Percentiles rank a stretch among this genome's conserved stretches.
Evolutionary conservation across 2,113 vertebrate species (phyloP).

Genomic region (Sapajus apella): DNA sequence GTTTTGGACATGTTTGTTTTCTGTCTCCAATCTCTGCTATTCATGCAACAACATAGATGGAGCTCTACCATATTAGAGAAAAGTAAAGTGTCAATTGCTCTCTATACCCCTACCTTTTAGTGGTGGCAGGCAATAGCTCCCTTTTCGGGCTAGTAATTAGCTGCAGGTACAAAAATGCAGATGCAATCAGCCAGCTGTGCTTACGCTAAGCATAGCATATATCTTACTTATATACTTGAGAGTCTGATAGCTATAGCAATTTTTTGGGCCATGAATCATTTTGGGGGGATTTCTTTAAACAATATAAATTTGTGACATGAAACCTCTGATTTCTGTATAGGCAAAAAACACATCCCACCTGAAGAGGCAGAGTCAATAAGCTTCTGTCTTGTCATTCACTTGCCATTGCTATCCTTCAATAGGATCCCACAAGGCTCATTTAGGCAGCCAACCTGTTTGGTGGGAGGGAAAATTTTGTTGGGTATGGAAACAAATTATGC

Average conservation of each 20-base stretch:
- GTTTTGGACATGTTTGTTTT: slow-evolving; percentile 31
- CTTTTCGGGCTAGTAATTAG: not conserved
- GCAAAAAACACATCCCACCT: not conserved
- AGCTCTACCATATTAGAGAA: not conserved
- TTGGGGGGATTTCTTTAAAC: not conserved
- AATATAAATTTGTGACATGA: not conserved
- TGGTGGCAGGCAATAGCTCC: not conserved
- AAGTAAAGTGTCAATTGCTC: not conserved
- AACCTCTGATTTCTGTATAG: not conserved
- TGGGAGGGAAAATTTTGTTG: not conserved
- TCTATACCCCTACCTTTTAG: not conserved
- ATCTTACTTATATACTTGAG: not conserved
- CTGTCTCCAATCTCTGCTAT: slow-evolving; percentile 27
- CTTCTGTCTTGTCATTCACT: not conserved
- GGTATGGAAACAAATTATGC: not conserved
- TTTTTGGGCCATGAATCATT: not conserved
- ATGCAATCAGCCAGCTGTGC: not conserved
- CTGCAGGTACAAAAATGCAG: not conserved
- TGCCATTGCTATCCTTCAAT: not conserved
- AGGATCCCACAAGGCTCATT: not conserved
- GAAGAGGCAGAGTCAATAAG: not conserved
- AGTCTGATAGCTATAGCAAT: not conserved
- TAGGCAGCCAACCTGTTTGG: not conserved
- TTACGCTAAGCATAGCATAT: not conserved
- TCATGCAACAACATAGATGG: not conserved